phyloP scores from a whole-genome alignment of 2,113 vertebrate genomes.

The Heterocephalus glaber region DNA sequence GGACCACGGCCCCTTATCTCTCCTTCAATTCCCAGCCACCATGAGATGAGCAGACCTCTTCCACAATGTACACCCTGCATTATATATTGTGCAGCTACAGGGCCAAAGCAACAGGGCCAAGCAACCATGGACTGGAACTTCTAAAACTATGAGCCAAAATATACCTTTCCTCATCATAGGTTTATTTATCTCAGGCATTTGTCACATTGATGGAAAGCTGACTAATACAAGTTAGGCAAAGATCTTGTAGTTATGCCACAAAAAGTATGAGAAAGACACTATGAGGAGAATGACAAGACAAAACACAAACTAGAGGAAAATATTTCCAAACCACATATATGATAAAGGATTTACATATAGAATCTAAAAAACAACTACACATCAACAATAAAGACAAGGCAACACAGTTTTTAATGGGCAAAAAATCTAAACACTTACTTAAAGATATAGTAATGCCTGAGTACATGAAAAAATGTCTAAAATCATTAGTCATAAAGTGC shows the following conservation, averaged over 20 bases:
- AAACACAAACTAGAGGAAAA: not conserved
- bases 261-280: not conserved
- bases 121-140: not conserved
- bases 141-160: not conserved
- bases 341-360: not conserved
- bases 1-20: not conserved
- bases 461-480: not conserved
- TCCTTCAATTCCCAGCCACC: not conserved
- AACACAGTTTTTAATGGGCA: not conserved
- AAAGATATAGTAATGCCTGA: not conserved
- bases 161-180: not conserved
- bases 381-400: not conserved
- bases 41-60: not conserved
- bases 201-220: not conserved
- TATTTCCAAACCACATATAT: conserved; percentile 18
- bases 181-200: not conserved
- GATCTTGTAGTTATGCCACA: not conserved
- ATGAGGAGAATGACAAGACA: conserved; percentile 10
- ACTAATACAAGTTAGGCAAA: not conserved
- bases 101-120: not conserved
- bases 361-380: conserved; percentile 10
- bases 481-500: not conserved
- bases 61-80: not conserved
- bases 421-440: not conserved
- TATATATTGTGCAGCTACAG: not conserved